A percentile compares a stretch with the other conserved stretches of the same genome.
Conservation (phyloP, 2,797 vertebrate species). For the Sebastes vulpes region DNA sequence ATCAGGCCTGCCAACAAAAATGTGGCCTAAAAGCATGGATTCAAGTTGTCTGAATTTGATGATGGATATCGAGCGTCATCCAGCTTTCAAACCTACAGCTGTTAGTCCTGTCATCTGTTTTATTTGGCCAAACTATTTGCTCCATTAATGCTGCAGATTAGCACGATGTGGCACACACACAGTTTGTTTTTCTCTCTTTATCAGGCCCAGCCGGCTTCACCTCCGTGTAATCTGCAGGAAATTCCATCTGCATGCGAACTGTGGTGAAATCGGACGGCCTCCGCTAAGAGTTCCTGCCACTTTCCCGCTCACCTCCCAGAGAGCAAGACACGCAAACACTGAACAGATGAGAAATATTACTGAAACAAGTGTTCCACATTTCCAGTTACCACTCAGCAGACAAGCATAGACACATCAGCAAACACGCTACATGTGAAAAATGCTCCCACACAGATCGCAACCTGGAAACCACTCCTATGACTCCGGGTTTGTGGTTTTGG, state of each 20-base stretch:
- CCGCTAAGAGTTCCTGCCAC: constrained; percentile 75
- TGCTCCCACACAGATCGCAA: constrained; percentile 34
- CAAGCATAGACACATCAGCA: constrained; percentile 53
- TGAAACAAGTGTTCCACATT: constrained; percentile 46
- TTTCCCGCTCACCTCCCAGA: constrained; percentile 55
- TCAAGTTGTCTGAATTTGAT: constrained; percentile 14
- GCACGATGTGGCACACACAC: constrained; percentile 60
- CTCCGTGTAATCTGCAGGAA: constrained; percentile 85
- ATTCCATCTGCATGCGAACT: constrained; percentile 83
- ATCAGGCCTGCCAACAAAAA: background rate
- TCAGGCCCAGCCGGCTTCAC: constrained; percentile 69
- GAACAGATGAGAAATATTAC: constrained; percentile 54
- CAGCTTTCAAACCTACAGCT: constrained; percentile 7
- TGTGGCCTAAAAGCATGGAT: background rate
- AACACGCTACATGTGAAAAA: constrained; percentile 30
- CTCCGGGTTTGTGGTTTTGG: constrained; percentile 56
- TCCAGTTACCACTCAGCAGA: constrained; percentile 51
- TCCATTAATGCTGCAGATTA: constrained; percentile 61
- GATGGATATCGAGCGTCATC: background rate
- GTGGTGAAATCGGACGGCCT: constrained; percentile 71
- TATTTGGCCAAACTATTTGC: constrained; percentile 48
- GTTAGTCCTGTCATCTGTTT: constrained; percentile 2
- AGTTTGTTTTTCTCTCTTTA: constrained; percentile 74
- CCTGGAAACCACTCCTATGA: constrained; percentile 42
- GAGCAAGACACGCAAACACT: constrained; percentile 7